Base-by-base conservation (phyloP, 2,888 invertebrate species). In the Gymnoscelis rufifasciata region DNA sequence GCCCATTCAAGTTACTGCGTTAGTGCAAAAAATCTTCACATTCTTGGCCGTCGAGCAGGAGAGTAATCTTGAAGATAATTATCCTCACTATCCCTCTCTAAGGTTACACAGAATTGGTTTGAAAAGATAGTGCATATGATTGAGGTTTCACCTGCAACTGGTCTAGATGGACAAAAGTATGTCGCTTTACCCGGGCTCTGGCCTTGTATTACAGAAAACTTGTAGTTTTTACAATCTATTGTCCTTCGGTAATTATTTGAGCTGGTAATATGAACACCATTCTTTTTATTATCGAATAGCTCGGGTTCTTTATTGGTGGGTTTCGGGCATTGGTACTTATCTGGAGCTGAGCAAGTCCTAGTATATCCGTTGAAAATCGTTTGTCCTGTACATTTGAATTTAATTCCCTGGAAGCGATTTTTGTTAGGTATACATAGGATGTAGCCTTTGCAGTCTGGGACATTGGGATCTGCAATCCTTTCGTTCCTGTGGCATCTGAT, bases 221-320 rank as follows among this genome's bases (percentile, higher is more conserved):
- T 88, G 49, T 88, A 88, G 54, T 79, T 82, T 54, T 84, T 87
- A 54, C 88, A 88, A 50, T 87, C 86, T 23, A 87, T 79, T 10
- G 45, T 28, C 2, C 56, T 43, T 0, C 57, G 52, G 2, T 8
- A 11, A 12, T 56, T 54, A 1, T 42, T 54, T 6, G 13, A 46
- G 33, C 41, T 50, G 2, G 39, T 40, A 0, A 48, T 12, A 14
- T 33, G 45, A 0, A 52, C 47, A 27, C 71, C 71, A 2, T 61
- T 59, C 51, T 68, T 73, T 28, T 66, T 69, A 51, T 65, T 64
- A 0, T 59, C 63, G 42, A 60, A 78, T 4, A 74, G 62, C 19
- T 68, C 69, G 2, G 66, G 45, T 5, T 50, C 47, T 51, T 68
- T 74, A 0, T 77, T 77, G 0, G 74, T 78, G 15, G 35, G 41